These are phyloP conservation scores for Drosophila fuyamai DNA, from an alignment of 1,140 invertebrate species.

Conservation along the genomic window DNA sequence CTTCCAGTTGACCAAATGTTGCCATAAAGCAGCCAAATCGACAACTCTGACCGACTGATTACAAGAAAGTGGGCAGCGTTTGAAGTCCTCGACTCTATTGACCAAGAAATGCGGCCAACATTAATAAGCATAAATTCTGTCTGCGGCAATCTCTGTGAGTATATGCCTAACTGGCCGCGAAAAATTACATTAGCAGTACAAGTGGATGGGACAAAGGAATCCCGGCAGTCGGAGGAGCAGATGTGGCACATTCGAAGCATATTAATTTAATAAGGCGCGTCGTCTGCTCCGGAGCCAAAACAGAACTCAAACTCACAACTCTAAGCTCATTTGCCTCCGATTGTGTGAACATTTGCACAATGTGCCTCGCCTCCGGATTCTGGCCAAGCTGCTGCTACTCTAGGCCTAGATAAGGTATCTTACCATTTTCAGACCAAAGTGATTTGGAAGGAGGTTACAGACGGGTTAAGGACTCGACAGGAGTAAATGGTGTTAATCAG, in stretches of 20 bases:
- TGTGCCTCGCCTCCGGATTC: slow-evolving; percentile 18
- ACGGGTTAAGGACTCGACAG: slow-evolving; percentile 48
- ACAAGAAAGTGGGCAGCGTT: slow-evolving; percentile 32
- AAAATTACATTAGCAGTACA: slow-evolving; percentile 56
- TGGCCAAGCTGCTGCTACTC: slow-evolving; percentile 20
- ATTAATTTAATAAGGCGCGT: slow-evolving; percentile 57
- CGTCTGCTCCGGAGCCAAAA: slow-evolving; percentile 18
- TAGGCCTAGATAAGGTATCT: slow-evolving; percentile 33
- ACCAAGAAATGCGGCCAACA: slow-evolving; percentile 49
- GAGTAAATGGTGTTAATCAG: slow-evolving; percentile 31
- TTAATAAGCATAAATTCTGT: slow-evolving; percentile 75
- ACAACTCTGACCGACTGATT: background rate
- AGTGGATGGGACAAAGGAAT: slow-evolving; percentile 11
- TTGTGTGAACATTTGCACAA: slow-evolving; percentile 64
- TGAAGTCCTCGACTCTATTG: slow-evolving; percentile 42
- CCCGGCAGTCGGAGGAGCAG: slow-evolving; percentile 2
- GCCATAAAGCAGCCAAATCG: background rate
- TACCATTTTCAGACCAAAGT: slow-evolving; percentile 4
- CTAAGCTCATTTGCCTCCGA: slow-evolving; percentile 65
- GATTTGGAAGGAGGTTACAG: slow-evolving; percentile 3
- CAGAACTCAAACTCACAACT: slow-evolving; percentile 35
- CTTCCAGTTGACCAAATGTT: background rate
- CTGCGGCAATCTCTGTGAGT: slow-evolving; percentile 41
- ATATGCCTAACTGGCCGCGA: slow-evolving; percentile 51
- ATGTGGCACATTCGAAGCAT: slow-evolving; percentile 52